Evolutionary conservation across 2,113 vertebrate genomes (phyloP).

Genomic region (Clupea harengus): DNA sequence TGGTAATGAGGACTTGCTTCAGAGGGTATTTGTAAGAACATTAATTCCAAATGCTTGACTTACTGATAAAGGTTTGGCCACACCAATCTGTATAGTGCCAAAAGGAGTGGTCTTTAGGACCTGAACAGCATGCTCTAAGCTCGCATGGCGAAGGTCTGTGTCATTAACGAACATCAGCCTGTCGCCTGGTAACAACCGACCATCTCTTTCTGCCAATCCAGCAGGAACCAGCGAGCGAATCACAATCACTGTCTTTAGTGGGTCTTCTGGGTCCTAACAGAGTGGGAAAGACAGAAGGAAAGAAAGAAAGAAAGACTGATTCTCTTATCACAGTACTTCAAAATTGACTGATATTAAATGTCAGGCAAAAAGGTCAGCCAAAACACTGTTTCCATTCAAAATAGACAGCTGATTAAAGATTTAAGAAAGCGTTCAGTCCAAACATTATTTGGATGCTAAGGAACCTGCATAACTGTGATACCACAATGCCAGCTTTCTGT

Average conservation of each 20-base stretch:
- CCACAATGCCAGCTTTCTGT: not conserved
- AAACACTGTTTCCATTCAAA: not conserved
- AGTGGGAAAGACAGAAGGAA: conserved; percentile 16
- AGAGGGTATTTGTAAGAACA: too few relatives aligned
- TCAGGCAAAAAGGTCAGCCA: not conserved
- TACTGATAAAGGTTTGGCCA: conserved; percentile 91
- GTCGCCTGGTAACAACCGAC: conserved; percentile 88
- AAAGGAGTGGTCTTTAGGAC: conserved; percentile 84
- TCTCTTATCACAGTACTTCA: not conserved
- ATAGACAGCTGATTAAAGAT: not conserved
- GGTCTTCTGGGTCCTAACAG: conserved; percentile 86
- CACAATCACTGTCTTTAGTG: conserved; percentile 86
- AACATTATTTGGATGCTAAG: not conserved
- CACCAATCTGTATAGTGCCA: conserved; percentile 83
- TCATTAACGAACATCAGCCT: conserved; percentile 92
- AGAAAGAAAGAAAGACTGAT: not conserved
- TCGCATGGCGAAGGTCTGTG: conserved; percentile 80
- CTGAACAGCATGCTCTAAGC: conserved; percentile 87
- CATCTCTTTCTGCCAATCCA: conserved; percentile 86
- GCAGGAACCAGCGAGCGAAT: conserved; percentile 91
- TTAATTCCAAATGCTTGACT: conserved; percentile 46
- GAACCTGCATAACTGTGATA: not conserved
- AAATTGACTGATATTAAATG: not conserved
- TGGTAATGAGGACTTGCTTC: too few relatives aligned
- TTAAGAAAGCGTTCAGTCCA: not conserved